These are phyloP conservation scores for Emmelina monodactyla DNA, from an alignment of 2,888 invertebrate genomes.

Conservation along the genomic window DNA sequence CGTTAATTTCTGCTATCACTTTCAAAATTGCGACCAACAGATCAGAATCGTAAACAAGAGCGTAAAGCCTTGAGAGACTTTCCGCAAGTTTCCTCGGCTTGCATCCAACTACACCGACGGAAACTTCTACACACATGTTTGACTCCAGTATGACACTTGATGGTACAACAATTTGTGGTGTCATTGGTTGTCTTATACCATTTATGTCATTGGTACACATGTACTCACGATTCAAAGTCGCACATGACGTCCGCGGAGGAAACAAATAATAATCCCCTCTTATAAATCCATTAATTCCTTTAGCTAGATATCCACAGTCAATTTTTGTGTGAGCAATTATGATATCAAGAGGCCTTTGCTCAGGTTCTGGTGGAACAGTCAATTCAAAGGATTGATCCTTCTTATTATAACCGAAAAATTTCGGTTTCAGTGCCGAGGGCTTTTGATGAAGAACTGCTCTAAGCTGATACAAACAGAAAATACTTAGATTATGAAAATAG, in stretches of 20 bases:
- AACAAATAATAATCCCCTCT: constrained; percentile 40
- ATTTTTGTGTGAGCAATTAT: constrained; percentile 41
- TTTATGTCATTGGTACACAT: constrained; percentile 50
- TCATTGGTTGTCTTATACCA: constrained; percentile 23
- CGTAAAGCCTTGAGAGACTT: constrained; percentile 38
- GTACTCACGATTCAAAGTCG: constrained; percentile 23
- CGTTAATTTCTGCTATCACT: constrained; percentile 32
- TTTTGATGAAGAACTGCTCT: constrained; percentile 26
- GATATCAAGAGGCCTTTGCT: constrained; percentile 25
- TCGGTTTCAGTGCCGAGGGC: constrained; percentile 1
- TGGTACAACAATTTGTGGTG: constrained; percentile 26
- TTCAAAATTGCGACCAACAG: constrained; percentile 24
- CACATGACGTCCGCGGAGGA: constrained; percentile 25
- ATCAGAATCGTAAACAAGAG: constrained; percentile 23
- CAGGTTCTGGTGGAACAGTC: constrained; percentile 15
- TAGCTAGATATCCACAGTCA: constrained; percentile 29
- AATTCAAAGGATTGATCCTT: constrained; percentile 26
- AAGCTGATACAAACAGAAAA: constrained; percentile 24
- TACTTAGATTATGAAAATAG: too few relatives aligned
- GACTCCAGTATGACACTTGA: constrained; percentile 32
- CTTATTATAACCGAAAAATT: constrained; percentile 35
- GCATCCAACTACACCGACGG: constrained; percentile 45
- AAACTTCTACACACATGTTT: constrained; percentile 45
- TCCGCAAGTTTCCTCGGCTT: constrained; percentile 20
- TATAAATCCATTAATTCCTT: constrained; percentile 27